Evolutionary conservation across 2,888 invertebrate species (phyloP).

Genomic region (Apamea crenata): DNA sequence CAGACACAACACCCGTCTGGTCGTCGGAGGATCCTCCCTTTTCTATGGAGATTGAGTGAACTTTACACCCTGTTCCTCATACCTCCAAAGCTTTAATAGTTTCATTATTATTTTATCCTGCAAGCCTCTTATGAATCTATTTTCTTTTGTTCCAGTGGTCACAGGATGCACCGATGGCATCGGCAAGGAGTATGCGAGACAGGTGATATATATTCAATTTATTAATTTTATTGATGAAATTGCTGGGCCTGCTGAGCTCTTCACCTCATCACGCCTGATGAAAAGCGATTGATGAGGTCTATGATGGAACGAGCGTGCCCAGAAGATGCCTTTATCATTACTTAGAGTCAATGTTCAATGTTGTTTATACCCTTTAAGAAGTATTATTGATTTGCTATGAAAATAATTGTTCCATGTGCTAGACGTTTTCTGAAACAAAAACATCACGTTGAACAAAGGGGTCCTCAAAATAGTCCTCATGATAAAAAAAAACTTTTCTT

Average conservation of each 20-base stretch:
- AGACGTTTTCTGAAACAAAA: not conserved
- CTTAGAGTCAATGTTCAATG: not conserved
- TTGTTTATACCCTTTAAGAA: not conserved
- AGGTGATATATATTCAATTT: constrained; percentile 80
- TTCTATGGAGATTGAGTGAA: too few relatives aligned
- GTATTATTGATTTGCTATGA: not conserved
- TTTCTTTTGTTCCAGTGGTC: constrained; percentile 92
- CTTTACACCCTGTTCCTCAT: too few relatives aligned
- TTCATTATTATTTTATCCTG: not conserved
- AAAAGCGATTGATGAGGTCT: too few relatives aligned
- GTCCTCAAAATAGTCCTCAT: not conserved
- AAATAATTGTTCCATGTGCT: not conserved
- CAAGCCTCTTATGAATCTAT: not conserved
- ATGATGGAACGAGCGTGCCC: too few relatives aligned
- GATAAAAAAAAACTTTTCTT: not conserved
- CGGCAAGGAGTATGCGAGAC: constrained; percentile 95
- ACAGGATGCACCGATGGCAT: constrained; percentile 97
- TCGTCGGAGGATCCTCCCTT: too few relatives aligned
- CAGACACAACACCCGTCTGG: too few relatives aligned
- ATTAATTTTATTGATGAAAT: too few relatives aligned
- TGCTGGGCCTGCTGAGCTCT: too few relatives aligned
- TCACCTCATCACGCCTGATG: too few relatives aligned
- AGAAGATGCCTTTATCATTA: not conserved
- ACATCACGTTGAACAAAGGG: too few relatives aligned
- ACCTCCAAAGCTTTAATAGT: too few relatives aligned